phyloP scores from a whole-genome alignment of 2,888 invertebrate genomes.

The Stenchaetothrips biformis region DNA sequence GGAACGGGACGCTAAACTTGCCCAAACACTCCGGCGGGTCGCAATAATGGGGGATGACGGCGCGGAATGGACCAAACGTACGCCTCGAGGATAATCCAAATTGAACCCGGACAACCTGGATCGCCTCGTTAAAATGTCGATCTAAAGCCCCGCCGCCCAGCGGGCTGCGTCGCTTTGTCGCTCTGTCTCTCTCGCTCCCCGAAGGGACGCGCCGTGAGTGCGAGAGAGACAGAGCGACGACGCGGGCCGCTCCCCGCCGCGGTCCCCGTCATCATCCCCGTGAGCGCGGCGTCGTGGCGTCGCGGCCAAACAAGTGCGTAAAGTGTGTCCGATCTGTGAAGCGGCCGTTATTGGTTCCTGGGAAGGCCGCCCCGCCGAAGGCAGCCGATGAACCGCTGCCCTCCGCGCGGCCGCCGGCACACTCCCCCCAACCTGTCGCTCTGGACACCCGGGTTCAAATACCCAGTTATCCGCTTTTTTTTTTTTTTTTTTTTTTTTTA shows the following conservation, averaged over 20 bases:
- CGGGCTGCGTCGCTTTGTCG: neutral
- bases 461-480: neutral
- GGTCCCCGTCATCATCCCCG: too few relatives aligned
- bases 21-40: neutral
- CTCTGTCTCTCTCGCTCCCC: neutral
- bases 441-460: neutral
- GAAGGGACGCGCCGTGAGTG: too few relatives aligned
- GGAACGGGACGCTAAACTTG: neutral
- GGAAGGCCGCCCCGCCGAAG: neutral
- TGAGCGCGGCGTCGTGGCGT: neutral
- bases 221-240: too few relatives aligned
- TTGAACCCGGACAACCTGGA: slow-evolving; percentile 7
- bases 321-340: neutral
- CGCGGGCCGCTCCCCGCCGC: neutral
- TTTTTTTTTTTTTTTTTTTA: too few relatives aligned
- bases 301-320: neutral
- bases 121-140: slow-evolving; percentile 22
- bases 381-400: neutral
- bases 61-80: neutral
- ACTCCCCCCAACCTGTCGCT: neutral
- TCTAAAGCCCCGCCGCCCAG: slow-evolving; percentile 3
- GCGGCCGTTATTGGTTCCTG: neutral
- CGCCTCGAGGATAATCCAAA: slow-evolving; percentile 16
- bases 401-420: neutral
- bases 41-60: neutral